Conservation (phyloP, 2,113 vertebrate genomes). For the Mesocricetus auratus region DNA sequence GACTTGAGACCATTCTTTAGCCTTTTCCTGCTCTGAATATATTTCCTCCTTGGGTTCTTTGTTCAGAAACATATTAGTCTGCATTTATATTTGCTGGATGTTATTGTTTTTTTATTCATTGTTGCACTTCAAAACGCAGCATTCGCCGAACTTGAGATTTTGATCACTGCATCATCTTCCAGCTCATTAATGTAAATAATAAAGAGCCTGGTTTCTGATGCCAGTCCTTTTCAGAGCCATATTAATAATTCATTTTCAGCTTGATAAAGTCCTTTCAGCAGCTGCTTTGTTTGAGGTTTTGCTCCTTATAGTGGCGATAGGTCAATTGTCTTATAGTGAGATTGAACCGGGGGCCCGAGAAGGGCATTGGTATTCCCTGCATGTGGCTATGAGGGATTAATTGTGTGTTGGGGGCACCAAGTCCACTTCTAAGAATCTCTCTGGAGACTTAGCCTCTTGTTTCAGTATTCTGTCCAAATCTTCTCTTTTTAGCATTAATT, state of each 20-base stretch:
- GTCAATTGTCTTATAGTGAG: constrained; percentile 80
- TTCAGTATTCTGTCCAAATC: constrained; percentile 66
- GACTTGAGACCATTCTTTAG: constrained; percentile 46
- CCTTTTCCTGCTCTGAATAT: constrained; percentile 57
- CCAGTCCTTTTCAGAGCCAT: constrained; percentile 61
- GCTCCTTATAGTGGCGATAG: constrained; percentile 63
- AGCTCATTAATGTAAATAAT: constrained; percentile 83
- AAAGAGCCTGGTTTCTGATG: constrained; percentile 65
- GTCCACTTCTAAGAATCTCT: constrained; percentile 67
- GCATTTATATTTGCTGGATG: constrained; percentile 69
- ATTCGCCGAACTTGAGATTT: constrained; percentile 75
- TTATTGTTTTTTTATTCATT: constrained; percentile 68
- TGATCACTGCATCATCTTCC: constrained; percentile 65
- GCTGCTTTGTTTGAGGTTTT: constrained; percentile 77
- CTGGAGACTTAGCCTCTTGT: constrained; percentile 67
- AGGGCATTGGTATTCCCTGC: constrained; percentile 75
- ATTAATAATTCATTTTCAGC: constrained; percentile 82
- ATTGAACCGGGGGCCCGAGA: constrained; percentile 68
- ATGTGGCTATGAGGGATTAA: constrained; percentile 59
- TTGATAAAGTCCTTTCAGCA: constrained; percentile 78
- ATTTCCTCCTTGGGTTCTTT: constrained; percentile 54
- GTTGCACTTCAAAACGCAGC: constrained; percentile 66
- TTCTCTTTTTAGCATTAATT: constrained; percentile 78
- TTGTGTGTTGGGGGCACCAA: not conserved
- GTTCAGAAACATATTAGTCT: constrained; percentile 60